A percentile compares a stretch with the other conserved stretches of the same genome.
These are phyloP conservation scores for Osmerus eperlanus DNA, from an alignment of 2,113 vertebrate species.

Conservation along the genomic window DNA sequence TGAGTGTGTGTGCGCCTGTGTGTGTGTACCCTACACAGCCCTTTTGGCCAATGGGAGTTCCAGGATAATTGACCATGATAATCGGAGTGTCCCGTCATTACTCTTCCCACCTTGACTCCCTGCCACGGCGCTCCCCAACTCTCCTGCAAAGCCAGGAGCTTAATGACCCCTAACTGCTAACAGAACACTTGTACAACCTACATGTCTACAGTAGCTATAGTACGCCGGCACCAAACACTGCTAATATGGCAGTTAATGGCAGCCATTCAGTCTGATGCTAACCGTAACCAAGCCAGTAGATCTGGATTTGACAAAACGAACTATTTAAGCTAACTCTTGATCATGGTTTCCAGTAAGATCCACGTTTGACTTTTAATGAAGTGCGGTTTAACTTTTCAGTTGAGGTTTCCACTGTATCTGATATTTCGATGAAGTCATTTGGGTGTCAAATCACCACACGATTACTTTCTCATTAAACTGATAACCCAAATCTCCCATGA, in stretches of 20 bases:
- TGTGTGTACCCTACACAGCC: not conserved
- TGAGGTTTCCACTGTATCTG: too few relatives aligned
- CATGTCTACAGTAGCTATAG: too few relatives aligned
- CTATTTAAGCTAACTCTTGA: too few relatives aligned
- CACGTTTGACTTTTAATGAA: too few relatives aligned
- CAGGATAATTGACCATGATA: slow-evolving; percentile 4
- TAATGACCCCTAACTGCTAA: not conserved
- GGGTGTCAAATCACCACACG: slow-evolving; percentile 5
- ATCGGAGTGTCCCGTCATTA: not conserved
- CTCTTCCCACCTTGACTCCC: not conserved
- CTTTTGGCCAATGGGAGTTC: not conserved
- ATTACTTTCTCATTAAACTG: slow-evolving; percentile 15
- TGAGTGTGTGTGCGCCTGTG: not conserved
- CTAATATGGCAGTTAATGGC: too few relatives aligned
- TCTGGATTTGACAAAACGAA: too few relatives aligned
- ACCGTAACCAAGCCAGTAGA: too few relatives aligned
- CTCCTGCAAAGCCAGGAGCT: not conserved
- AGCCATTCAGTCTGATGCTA: too few relatives aligned
- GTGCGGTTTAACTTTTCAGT: too few relatives aligned
- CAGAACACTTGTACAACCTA: not conserved
- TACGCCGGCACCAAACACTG: too few relatives aligned
- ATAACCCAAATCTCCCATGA: slow-evolving; percentile 10
- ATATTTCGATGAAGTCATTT: slow-evolving; percentile 3
- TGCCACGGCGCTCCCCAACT: not conserved
- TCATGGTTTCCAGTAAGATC: too few relatives aligned